These are phyloP conservation scores for Ochotona curzoniae DNA, from an alignment of 2,113 vertebrate genomes.

Conservation along the genomic window DNA sequence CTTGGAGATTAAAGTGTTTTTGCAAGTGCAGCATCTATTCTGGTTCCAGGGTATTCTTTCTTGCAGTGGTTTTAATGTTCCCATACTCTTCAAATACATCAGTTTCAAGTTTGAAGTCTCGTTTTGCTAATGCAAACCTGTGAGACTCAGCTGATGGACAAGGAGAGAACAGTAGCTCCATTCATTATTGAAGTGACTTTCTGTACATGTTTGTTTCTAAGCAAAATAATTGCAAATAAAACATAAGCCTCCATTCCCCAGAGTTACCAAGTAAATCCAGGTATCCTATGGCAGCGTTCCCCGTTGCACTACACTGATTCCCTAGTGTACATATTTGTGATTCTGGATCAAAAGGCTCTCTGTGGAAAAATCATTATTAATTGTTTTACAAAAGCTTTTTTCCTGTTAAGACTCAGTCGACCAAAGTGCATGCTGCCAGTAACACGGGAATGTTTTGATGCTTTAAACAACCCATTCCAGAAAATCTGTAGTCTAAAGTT, in stretches of 20 bases:
- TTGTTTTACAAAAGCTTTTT: conserved; percentile 6
- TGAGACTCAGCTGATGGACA: not conserved
- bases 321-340: not conserved
- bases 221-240: conserved; percentile 37
- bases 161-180: not conserved
- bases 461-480: not conserved
- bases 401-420: not conserved
- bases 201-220: not conserved
- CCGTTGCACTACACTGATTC: not conserved
- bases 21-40: not conserved
- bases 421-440: not conserved
- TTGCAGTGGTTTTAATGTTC: conserved; percentile 6
- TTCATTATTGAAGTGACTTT: not conserved
- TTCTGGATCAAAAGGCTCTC: conserved; percentile 11
- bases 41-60: not conserved
- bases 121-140: not conserved
- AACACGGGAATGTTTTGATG: not conserved
- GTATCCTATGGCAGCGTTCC: too few relatives aligned
- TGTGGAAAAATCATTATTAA: conserved; percentile 2
- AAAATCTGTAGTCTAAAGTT: not conserved
- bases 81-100: not conserved
- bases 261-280: not conserved
- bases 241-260: not conserved
- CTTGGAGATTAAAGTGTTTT: not conserved
- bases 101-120: not conserved